phyloP scores from a whole-genome alignment of 1,140 invertebrate genomes.

The Drepana arcuata region DNA sequence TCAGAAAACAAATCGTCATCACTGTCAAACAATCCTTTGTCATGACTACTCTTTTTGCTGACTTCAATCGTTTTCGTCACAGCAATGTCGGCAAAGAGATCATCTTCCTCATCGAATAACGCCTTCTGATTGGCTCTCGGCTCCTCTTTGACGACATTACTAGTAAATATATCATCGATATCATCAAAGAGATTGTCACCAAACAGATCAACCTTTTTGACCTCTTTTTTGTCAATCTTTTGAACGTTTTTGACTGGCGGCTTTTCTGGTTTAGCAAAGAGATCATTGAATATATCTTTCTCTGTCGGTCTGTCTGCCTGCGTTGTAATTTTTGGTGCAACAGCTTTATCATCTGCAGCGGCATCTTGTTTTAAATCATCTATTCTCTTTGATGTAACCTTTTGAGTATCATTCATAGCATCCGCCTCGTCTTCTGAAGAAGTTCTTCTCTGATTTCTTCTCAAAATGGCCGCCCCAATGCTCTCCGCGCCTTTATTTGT shows the following conservation, averaged over 20 bases:
- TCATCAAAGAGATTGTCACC: slow-evolving; percentile 56
- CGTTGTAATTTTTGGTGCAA: too few species aligned
- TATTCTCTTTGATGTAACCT: slow-evolving; percentile 6
- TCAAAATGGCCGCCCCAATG: slow-evolving; percentile 54
- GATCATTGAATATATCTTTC: slow-evolving; percentile 43
- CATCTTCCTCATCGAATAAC: slow-evolving; percentile 49
- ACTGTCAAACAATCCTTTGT: slow-evolving; percentile 27
- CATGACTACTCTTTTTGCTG: slow-evolving; percentile 6
- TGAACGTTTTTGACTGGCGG: slow-evolving; percentile 6
- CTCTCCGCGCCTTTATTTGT: slow-evolving; percentile 44
- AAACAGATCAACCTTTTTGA: slow-evolving; percentile 41
- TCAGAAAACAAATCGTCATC: slow-evolving; percentile 31
- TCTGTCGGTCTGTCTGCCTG: too few species aligned
- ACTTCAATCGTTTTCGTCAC: neutral
- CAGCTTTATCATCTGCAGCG: neutral
- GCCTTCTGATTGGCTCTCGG: slow-evolving; percentile 21
- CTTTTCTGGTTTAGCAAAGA: slow-evolving; percentile 39
- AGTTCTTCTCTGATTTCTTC: slow-evolving; percentile 36
- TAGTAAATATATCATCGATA: slow-evolving; percentile 54
- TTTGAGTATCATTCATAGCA: slow-evolving; percentile 14
- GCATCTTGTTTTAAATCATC: slow-evolving; percentile 3
- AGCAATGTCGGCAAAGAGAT: slow-evolving; percentile 42
- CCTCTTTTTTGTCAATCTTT: slow-evolving; percentile 6
- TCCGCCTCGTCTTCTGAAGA: slow-evolving; percentile 28
- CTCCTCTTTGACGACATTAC: slow-evolving; percentile 34